Base-by-base conservation (phyloP, 2,888 invertebrate species). In the Drosophila pegasa region DNA sequence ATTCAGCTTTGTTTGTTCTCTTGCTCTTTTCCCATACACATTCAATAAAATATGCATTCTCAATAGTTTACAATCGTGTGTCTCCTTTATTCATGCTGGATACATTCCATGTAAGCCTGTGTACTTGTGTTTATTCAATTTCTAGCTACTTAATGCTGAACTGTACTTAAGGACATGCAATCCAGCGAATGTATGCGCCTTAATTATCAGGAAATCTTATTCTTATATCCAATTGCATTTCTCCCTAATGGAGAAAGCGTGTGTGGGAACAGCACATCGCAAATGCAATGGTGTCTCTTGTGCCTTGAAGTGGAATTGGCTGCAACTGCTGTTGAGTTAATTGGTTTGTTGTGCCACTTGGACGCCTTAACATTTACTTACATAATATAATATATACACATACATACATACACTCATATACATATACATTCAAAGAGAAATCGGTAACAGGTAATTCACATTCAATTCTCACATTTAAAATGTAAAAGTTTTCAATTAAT, bases 1-100 rank as follows among this genome's bases (percentile, higher is more conserved):
- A 25, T 10, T 56, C 16, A 18, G 18, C 3, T 40, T 41, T 41
- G 37, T 20, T 2, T 41, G 3, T 54, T 47, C 14, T 8, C 22
- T 35, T 58, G 3, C 45, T 38, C n/a, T 10, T 25, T 38, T 22
- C 37, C 33, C 31, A 50, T 68, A 79, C 88, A 87, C 82, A 87
- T 89, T 88, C 87, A 77, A 85, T 87, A 86, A 83, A 85, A 82
- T 81, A 86, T 88, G 82, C 87, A 75, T 48, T 64, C 57, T 69
- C 64, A 71, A 78, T 75, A 80, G 60, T 71, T 76, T 70, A 75
- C 82, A 80, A 78, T 75, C 65, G 59, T 71, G 63, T 76, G 71
- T 59, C 38, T 62, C 68, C 62, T 10, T 47, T 27, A 69, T 58
- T 60, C 35, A 31, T 58, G 29, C 58, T 56, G 40, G 47, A 61